phyloP scores from a whole-genome alignment of 2,888 invertebrate species.

The Endotricha flammealis region DNA sequence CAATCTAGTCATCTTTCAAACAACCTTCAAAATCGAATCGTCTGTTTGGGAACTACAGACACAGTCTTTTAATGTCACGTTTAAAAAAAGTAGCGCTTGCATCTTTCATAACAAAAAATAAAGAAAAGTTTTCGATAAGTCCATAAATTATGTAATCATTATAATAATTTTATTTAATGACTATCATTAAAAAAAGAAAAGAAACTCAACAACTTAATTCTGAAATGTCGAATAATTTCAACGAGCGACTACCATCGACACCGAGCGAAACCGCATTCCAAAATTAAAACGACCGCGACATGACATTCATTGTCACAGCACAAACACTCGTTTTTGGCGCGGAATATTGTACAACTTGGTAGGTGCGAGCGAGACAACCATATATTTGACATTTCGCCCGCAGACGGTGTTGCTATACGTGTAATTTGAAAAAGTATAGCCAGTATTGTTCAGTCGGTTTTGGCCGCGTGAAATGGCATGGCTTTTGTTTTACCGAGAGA shows the following conservation, averaged over 20 bases:
- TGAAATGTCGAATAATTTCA: too few species aligned
- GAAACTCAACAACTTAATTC: too few species aligned
- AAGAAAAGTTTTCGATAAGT: too few species aligned
- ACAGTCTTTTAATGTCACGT: too few species aligned
- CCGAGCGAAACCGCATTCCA: constrained; percentile 68
- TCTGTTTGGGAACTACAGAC: too few species aligned
- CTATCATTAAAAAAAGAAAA: too few species aligned
- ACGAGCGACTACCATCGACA: constrained; percentile 27
- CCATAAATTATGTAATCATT: too few species aligned
- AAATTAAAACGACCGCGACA: constrained; percentile 70
- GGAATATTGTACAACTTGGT: constrained; percentile 24
- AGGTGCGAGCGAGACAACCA: constrained; percentile 43
- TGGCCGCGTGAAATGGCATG: constrained; percentile 70
- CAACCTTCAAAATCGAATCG: too few species aligned
- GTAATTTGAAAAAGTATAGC: constrained; percentile 53
- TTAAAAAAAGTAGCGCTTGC: too few species aligned
- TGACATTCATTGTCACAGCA: constrained; percentile 44
- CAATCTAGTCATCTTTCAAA: too few species aligned
- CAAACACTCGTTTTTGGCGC: constrained; percentile 59
- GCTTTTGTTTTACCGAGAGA: constrained; percentile 62
- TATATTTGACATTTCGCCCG: constrained; percentile 45
- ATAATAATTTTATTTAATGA: too few species aligned
- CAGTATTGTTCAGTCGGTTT: constrained; percentile 71
- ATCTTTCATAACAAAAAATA: too few species aligned
- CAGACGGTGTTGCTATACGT: constrained; percentile 45